Evolutionary conservation across 2,888 invertebrate species (phyloP).

Genomic region (Salpingus planirostris): DNA sequence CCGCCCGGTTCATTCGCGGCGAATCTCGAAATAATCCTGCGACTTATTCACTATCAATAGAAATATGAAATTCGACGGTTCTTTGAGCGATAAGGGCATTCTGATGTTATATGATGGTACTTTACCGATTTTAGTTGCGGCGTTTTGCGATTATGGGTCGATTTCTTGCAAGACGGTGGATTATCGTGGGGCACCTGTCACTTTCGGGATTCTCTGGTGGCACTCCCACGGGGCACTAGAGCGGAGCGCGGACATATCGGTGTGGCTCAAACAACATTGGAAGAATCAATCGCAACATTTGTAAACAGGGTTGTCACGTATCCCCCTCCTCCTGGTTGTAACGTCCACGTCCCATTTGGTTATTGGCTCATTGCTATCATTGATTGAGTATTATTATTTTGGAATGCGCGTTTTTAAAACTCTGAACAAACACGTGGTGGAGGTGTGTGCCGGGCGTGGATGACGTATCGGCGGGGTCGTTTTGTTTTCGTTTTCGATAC

Average conservation of each 20-base stretch:
- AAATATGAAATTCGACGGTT: too few relatives aligned
- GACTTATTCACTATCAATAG: too few relatives aligned
- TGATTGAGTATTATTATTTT: conserved; percentile 46
- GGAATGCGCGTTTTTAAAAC: conserved; percentile 46
- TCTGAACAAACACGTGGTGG: conserved; percentile 38
- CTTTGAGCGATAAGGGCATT: too few relatives aligned
- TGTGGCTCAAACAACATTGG: conserved; percentile 42
- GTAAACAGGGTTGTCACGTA: conserved; percentile 45
- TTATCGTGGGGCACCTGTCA: too few relatives aligned
- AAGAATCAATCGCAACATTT: conserved; percentile 46
- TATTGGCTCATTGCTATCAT: conserved; percentile 46
- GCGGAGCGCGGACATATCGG: conserved; percentile 37
- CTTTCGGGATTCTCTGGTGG: too few relatives aligned
- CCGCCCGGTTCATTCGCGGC: too few relatives aligned
- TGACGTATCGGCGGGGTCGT: conserved; percentile 29
- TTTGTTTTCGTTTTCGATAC: conserved; percentile 18
- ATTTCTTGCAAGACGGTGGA: too few relatives aligned
- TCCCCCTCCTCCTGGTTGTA: conserved; percentile 35
- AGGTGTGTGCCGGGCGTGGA: conserved; percentile 21
- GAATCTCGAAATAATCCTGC: too few relatives aligned
- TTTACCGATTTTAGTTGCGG: too few relatives aligned
- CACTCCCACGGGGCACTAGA: conserved; percentile 32
- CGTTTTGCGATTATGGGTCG: too few relatives aligned
- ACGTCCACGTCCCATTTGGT: conserved; percentile 42
- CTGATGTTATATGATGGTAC: too few relatives aligned